Evolutionary conservation across 2,888 invertebrate genomes (phyloP), one percentile per base, ranked within the genome.

Genomic region (Pardosa pseudoannulata): DNA sequence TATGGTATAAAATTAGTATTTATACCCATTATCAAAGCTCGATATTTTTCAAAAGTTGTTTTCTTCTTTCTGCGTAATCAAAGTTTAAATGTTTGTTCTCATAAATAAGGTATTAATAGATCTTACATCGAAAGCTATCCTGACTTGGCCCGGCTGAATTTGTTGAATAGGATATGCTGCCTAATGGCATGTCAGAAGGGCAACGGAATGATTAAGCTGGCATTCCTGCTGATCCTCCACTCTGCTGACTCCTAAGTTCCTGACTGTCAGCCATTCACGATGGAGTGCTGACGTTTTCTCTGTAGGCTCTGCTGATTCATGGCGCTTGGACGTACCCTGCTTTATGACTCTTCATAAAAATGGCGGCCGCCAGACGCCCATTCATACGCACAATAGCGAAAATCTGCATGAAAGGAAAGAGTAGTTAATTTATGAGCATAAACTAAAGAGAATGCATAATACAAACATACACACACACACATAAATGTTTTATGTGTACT

Each of bases 121-220:
- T 1, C 16, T 2, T 3, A 19, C 56, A 23, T 23, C 16, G 19
- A 56, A 56, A 56, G 56, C 56, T 56, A 23, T 23, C 56, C n/a
- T 56, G 3, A 56, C 23, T 23, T 23, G 56, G 56, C 23, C 16
- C 1, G 56, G 6, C 23, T 23, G 56, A 56, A 23, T 23, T 56
- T 16, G 56, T 56, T 56, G 56, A 56, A 56, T 56, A 23, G 56
- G 56, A 23, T 56, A 23, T 56, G 56, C 67, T 67, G 32, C 67
- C 31, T 67, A 67, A 67, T 67, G 67, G 32, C 36, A 67, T 32
- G 36, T 31, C 67, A 32, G 32, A 67, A 67, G 67, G 67, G 32
- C 67, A 67, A 32, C 67, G 67, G 67, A 67, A 67, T 67, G 67
- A 67, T 67, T 67, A 67, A 67, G 67, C 67, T 32, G 67, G 67